Evolutionary conservation across 2,797 vertebrate genomes (phyloP).

Genomic region (Crocodylus rhombifer): DNA sequence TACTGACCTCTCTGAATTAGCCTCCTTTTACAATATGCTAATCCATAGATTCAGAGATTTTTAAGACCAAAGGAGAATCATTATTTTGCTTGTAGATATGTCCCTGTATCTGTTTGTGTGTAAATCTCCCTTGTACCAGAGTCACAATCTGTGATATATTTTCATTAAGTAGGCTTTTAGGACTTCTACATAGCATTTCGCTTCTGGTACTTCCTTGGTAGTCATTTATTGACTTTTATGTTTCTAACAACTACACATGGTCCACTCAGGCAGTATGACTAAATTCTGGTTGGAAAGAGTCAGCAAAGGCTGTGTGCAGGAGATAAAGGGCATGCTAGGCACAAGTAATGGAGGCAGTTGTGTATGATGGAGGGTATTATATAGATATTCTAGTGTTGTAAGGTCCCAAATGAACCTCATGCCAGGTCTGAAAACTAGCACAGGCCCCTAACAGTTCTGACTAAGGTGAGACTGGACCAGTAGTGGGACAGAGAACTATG

Average conservation of each 20-base stretch:
- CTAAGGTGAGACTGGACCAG: background rate
- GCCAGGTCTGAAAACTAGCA: no score
- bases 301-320: background rate
- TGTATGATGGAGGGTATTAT: background rate
- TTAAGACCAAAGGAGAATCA: background rate
- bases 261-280: background rate
- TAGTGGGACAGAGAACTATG: background rate
- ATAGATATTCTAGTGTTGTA: background rate
- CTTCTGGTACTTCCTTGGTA: constrained; percentile 5
- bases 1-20: no score
- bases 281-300: background rate
- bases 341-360: background rate
- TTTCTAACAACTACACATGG: background rate
- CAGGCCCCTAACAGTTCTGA: background rate
- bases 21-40: background rate
- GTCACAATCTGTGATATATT: background rate
- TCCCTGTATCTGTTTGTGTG: background rate
- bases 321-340: background rate
- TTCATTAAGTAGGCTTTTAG: constrained; percentile 12
- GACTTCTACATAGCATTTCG: constrained; percentile 4
- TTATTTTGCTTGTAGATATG: background rate
- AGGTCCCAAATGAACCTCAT: background rate
- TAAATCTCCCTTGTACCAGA: constrained; percentile 4
- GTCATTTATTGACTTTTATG: background rate
- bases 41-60: constrained; percentile 6